Percentiles rank a stretch among this genome's conserved stretches.
Evolutionary conservation across 2,113 vertebrate species (phyloP).

Genomic region (Grus americana): DNA sequence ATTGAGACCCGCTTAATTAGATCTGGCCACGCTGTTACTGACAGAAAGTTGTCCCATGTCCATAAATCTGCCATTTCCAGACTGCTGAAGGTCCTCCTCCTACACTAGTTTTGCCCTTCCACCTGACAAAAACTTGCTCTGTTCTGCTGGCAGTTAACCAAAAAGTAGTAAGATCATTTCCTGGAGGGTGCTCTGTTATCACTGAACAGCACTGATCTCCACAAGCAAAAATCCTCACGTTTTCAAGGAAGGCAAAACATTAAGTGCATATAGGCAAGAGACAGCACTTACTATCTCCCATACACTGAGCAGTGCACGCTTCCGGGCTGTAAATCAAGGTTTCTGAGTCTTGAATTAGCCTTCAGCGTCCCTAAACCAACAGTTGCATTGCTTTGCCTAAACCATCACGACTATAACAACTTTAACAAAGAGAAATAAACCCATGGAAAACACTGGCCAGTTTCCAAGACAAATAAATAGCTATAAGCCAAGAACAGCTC

Average conservation of each 20-base stretch:
- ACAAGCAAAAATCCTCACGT: neutral
- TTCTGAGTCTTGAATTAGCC: neutral
- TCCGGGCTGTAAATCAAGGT: neutral
- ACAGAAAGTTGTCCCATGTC: neutral
- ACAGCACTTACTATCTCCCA: neutral
- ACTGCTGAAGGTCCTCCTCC: neutral
- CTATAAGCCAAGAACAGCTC: neutral
- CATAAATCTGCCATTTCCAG: neutral
- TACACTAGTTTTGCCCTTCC: neutral
- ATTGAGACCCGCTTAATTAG: neutral
- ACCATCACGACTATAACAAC: neutral
- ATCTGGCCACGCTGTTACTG: neutral
- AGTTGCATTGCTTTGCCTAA: neutral
- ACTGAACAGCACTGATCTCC: neutral
- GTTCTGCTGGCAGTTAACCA: neutral
- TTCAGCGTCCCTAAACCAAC: neutral
- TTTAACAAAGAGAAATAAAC: neutral
- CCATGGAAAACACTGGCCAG: conserved; percentile 11
- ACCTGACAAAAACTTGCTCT: neutral
- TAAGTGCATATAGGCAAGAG: neutral
- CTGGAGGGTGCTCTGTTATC: neutral
- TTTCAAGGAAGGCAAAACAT: neutral
- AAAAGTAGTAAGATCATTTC: neutral
- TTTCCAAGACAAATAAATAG: conserved; percentile 45
- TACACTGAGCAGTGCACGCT: neutral